These are phyloP conservation scores for Drosophila eugracilis DNA, from an alignment of 1,140 invertebrate species.

Conservation along the genomic window DNA sequence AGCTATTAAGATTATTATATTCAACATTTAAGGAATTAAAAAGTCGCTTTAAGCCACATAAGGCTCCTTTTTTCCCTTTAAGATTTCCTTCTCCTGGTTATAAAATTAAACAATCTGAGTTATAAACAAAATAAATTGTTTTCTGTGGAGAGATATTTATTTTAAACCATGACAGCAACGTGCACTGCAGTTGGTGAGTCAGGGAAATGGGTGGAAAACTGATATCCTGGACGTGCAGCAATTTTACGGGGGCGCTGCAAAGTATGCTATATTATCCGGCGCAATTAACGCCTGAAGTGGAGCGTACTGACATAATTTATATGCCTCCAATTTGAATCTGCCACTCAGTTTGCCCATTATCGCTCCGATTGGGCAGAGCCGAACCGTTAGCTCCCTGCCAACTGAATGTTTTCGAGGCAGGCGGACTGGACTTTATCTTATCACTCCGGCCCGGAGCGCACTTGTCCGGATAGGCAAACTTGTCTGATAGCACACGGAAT, in stretches of 20 bases:
- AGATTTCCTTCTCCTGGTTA: too few relatives aligned
- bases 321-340: conserved; percentile 41
- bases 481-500: conserved; percentile 39
- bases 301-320: conserved; percentile 38
- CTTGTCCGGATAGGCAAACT: conserved; percentile 50
- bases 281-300: conserved; percentile 31
- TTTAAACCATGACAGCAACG: conserved; percentile 1
- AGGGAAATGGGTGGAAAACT: conserved; percentile 1
- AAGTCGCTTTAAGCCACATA: too few relatives aligned
- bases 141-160: neutral
- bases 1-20: too few relatives aligned
- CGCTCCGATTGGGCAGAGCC: conserved; percentile 17
- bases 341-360: conserved; percentile 21
- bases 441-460: conserved; percentile 37
- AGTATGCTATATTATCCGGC: conserved; percentile 11
- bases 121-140: neutral
- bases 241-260: conserved; percentile 24
- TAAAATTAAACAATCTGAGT: too few relatives aligned
- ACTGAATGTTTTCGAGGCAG: conserved; percentile 34
- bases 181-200: conserved; percentile 2
- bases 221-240: conserved; percentile 14
- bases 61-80: too few relatives aligned
- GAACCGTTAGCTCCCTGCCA: conserved; percentile 28
- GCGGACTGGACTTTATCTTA: conserved; percentile 31
- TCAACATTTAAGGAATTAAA: too few relatives aligned